Evolutionary conservation across 2,888 invertebrate species (phyloP), one percentile per base, ranked within the genome.

Genomic region (Craniophora ligustri): DNA sequence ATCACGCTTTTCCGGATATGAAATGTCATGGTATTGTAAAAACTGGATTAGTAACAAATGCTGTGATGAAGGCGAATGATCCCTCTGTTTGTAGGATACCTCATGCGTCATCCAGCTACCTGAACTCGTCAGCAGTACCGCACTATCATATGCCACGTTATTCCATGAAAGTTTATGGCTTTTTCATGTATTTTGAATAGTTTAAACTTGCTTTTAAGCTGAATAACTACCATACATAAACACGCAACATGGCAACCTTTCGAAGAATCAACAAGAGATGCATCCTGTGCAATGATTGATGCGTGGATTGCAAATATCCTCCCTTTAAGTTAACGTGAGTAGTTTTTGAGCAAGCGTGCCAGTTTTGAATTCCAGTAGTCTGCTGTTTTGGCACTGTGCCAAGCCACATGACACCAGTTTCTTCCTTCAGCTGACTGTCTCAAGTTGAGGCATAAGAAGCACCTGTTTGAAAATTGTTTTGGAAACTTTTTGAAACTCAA

Each of bases 321-420:
- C 32, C 18, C 54, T 32, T 45, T 21, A n/a, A n/a, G 46, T 13
- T 11, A n/a, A 3, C 53, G 36, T 18, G 10, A 10, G 47, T 16
- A 51, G 38, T 19, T 50, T 26, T 16, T 30, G 11, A 30, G 50
- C 39, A 5, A 47, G 57, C 18, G 13, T 8, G 23, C 42, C 58
- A 40, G 49, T 39, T 8, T 30, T 8, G 4, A 14, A 16, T 34
- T 10, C 36, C 11, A 15, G 38, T 23, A 45, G 47, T 48, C 18
- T 46, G 13, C 62, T 41, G 41, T n/a, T 18, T 48, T 64, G 64
- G 64, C 64, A 8, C 30, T 11, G 28, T 16, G 45, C 64, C 64
- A 64, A 64, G 48, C 64, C 61, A 47, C 67, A 47, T 58, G 14
- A 60, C 39, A 60, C 35, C 47, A 53, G 53, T 39, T 30, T 38